A percentile compares a stretch with the other conserved stretches of the same genome.
These are phyloP conservation scores for Metaphire vulgaris DNA, from an alignment of 1,140 invertebrate genomes.

Conservation along the genomic window DNA sequence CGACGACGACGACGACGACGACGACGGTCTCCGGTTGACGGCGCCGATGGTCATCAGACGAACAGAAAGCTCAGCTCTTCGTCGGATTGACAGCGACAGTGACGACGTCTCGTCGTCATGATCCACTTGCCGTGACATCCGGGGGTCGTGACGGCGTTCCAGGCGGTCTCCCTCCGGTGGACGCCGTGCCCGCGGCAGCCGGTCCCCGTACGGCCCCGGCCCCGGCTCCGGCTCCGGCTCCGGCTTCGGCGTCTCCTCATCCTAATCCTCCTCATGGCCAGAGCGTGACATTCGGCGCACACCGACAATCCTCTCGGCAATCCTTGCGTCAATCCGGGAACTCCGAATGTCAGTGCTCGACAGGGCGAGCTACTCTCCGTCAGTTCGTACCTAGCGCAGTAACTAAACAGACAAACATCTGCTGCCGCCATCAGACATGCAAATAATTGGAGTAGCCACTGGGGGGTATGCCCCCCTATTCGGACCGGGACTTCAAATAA, in stretches of 20 bases:
- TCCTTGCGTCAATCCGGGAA: constrained; percentile 36
- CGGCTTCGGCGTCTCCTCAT: constrained; percentile 45
- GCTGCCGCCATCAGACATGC: too few species aligned
- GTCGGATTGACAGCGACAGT: constrained; percentile 34
- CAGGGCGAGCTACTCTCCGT: background rate
- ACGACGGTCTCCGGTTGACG: background rate
- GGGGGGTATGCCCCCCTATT: too few species aligned
- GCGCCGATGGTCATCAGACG: background rate
- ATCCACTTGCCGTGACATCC: constrained; percentile 47
- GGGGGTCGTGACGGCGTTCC: constrained; percentile 43
- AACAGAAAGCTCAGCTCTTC: constrained; percentile 18
- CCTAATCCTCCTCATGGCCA: constrained; percentile 40
- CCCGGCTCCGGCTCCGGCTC: constrained; percentile 37
- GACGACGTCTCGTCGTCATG: constrained; percentile 35
- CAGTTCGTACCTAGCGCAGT: background rate
- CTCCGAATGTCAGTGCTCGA: background rate
- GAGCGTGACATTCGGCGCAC: constrained; percentile 47
- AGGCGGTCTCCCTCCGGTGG: constrained; percentile 35
- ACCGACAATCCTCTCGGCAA: constrained; percentile 36
- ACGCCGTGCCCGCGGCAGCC: constrained; percentile 47
- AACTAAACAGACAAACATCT: too few species aligned
- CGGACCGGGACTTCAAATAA: too few species aligned
- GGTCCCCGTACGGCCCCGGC: constrained; percentile 34
- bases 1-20: background rate
- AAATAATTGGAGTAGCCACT: too few species aligned